Evolutionary conservation across 2,113 vertebrate species (phyloP).

Genomic region (Sphaerodactylus townsendi): DNA sequence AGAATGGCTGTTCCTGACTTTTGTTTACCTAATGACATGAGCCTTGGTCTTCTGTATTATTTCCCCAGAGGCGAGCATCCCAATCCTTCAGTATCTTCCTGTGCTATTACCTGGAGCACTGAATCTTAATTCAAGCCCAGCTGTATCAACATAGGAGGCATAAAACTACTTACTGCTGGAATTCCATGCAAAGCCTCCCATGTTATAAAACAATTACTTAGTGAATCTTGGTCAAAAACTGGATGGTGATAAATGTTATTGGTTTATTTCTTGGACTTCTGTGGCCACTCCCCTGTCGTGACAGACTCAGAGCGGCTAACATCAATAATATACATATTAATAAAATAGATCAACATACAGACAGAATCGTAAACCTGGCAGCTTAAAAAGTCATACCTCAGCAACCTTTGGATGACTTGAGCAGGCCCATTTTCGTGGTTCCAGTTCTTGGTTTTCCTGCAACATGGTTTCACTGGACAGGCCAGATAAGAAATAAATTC

Average conservation of each 20-base stretch:
- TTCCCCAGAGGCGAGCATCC: not conserved
- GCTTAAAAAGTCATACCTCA: too few relatives aligned
- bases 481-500: not conserved
- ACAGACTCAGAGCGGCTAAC: too few relatives aligned
- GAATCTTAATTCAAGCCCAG: not conserved
- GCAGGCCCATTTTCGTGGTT: not conserved
- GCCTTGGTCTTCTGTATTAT: not conserved
- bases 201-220: not conserved
- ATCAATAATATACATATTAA: too few relatives aligned
- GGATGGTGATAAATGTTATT: not conserved
- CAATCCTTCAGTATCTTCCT: not conserved
- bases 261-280: too few relatives aligned
- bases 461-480: not conserved
- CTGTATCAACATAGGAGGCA: not conserved
- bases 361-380: too few relatives aligned
- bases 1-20: too few relatives aligned
- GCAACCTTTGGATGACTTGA: not conserved
- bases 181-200: fast-evolving
- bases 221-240: not conserved
- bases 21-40: fast-evolving
- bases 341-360: too few relatives aligned
- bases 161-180: not conserved
- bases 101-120: not conserved
- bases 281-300: too few relatives aligned
- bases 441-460: not conserved